phyloP scores from a whole-genome alignment of 1,140 invertebrate species.

The Drosophila bocki region DNA sequence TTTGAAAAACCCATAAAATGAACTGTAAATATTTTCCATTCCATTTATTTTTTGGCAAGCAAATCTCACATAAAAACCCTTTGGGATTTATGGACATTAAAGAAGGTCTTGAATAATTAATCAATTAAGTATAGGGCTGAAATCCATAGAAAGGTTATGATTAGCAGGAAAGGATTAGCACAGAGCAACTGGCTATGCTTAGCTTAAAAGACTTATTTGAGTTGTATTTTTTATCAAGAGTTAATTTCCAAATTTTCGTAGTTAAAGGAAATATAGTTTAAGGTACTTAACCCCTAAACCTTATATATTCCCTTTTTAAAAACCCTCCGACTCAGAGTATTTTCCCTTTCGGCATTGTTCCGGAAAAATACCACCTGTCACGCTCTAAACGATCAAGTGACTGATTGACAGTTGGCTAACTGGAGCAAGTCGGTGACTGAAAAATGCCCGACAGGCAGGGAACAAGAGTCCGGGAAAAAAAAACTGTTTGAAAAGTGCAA shows the following conservation, averaged over 20 bases:
- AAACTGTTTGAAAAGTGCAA: conserved; percentile 47
- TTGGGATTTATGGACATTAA: neutral
- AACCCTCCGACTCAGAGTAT: conserved; percentile 9
- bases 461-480: conserved; percentile 12
- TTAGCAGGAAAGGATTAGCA: neutral
- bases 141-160: neutral
- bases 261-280: no score
- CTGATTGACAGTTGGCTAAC: conserved; percentile 54
- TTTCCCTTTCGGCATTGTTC: neutral
- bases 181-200: neutral
- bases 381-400: conserved; percentile 43
- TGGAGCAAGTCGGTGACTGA: conserved; percentile 53
- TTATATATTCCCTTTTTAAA: neutral
- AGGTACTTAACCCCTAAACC: neutral
- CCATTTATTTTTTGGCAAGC: neutral
- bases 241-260: no score
- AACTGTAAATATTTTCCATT: neutral
- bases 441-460: conserved; percentile 48
- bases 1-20: neutral
- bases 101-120: neutral
- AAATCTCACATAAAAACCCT: neutral
- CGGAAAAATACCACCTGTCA: conserved; percentile 34
- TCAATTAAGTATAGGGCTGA: neutral
- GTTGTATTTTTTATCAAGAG: no score
- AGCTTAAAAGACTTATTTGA: neutral